phyloP scores from a whole-genome alignment of 2,113 vertebrate genomes.

The Dasypus novemcinctus region DNA sequence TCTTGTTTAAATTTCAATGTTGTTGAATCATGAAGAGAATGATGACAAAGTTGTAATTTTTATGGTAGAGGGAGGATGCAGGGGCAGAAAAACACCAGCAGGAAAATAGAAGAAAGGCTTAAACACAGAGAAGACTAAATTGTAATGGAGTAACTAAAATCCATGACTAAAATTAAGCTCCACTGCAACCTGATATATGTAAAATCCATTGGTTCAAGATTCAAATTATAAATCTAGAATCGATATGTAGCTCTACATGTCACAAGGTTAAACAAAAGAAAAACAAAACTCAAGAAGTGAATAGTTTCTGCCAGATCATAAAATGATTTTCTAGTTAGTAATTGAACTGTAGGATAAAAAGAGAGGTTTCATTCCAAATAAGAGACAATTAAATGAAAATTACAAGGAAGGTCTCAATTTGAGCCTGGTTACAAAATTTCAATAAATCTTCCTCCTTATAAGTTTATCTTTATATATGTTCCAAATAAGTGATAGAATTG shows the following conservation, averaged over 20 bases:
- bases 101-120: background rate
- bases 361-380: background rate
- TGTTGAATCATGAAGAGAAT: background rate
- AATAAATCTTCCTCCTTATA: background rate
- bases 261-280: background rate
- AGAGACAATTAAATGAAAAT: constrained; percentile 40
- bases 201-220: background rate
- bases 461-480: background rate
- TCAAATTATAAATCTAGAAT: background rate
- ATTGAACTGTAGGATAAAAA: background rate
- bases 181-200: background rate
- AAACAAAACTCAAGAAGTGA: background rate
- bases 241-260: background rate
- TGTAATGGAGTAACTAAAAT: background rate
- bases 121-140: background rate
- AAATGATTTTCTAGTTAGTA: constrained; percentile 7
- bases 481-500: background rate
- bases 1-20: background rate
- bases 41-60: background rate
- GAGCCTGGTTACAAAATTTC: background rate
- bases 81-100: background rate
- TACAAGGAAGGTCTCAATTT: background rate
- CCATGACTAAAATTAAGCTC: background rate
- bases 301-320: background rate
- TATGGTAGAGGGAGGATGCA: background rate